Evolutionary conservation across 2,113 vertebrate genomes (phyloP).

Genomic region (Tragelaphus scriptus): DNA sequence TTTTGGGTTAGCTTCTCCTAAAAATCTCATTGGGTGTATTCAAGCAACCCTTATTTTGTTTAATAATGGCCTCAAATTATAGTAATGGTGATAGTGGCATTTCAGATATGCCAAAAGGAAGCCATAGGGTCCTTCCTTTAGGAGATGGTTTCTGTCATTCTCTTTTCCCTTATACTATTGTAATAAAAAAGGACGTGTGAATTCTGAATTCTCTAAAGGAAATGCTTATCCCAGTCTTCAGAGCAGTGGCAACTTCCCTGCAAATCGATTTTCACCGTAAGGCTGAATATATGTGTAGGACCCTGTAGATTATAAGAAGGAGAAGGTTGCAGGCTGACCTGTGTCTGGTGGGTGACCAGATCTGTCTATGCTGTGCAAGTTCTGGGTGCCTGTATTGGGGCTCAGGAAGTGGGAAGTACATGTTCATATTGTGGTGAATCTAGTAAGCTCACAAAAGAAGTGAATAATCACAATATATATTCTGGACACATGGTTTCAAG

Average conservation of each 20-base stretch:
- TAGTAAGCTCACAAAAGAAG: not conserved
- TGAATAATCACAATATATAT: not conserved
- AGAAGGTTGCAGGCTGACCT: not conserved
- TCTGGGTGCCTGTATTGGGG: not conserved
- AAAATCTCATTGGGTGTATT: too few relatives aligned
- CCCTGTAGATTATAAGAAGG: too few relatives aligned
- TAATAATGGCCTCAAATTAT: too few relatives aligned
- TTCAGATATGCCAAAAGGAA: too few relatives aligned
- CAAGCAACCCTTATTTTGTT: too few relatives aligned
- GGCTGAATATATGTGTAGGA: not conserved
- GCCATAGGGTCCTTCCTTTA: too few relatives aligned
- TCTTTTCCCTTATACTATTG: not conserved
- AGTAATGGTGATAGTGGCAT: too few relatives aligned
- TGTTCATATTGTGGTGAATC: not conserved
- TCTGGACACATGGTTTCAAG: not conserved
- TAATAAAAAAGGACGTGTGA: not conserved
- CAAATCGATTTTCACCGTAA: not conserved
- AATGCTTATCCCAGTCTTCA: not conserved
- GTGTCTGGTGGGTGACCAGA: fast-evolving
- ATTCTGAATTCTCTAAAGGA: not conserved
- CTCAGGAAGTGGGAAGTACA: not conserved
- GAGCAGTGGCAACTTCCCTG: not conserved
- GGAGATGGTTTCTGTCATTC: too few relatives aligned
- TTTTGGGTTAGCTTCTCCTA: too few relatives aligned
- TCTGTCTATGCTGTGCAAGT: not conserved